These are phyloP conservation scores for Argyrosomus regius DNA, from an alignment of 2,797 vertebrate genomes.

Conservation along the genomic window DNA sequence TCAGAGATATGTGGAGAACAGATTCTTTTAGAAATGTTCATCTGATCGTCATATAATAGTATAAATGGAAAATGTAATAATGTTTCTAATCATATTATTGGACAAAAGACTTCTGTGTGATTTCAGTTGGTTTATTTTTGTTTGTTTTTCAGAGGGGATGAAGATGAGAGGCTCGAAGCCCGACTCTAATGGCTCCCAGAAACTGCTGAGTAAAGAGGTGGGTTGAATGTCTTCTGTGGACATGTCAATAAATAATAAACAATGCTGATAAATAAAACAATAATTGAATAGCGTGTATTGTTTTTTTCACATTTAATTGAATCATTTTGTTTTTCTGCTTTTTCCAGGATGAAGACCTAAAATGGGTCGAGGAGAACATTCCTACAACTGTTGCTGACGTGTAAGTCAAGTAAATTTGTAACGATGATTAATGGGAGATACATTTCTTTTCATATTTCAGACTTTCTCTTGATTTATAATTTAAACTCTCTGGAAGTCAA, in stretches of 20 bases:
- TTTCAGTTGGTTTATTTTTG: background rate
- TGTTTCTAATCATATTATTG: background rate
- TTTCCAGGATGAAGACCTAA: constrained; percentile 93
- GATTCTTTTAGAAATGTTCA: constrained; percentile 7
- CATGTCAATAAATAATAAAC: background rate
- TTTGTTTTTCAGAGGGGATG: constrained; percentile 90
- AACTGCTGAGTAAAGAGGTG: constrained; percentile 91
- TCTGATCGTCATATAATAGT: constrained; percentile 4
- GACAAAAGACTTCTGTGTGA: background rate
- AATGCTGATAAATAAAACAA: too few relatives aligned
- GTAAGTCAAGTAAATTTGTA: constrained; percentile 83
- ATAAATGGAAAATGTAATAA: constrained; percentile 15
- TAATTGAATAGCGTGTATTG: too few relatives aligned
- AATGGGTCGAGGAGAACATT: constrained; percentile 98
- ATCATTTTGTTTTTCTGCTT: constrained; percentile 3
- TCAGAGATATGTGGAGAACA: background rate
- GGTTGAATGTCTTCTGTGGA: constrained; percentile 50
- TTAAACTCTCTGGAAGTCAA: too few relatives aligned
- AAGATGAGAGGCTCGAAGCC: constrained; percentile 96
- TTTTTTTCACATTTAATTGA: background rate
- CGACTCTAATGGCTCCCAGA: constrained; percentile 92
- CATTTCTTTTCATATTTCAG: too few relatives aligned
- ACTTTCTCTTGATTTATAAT: too few relatives aligned
- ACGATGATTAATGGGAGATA: too few relatives aligned
- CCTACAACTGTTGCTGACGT: constrained; percentile 96